Base-by-base conservation (phyloP, 1,140 invertebrate species). In the Paraescarpia echinospica region DNA sequence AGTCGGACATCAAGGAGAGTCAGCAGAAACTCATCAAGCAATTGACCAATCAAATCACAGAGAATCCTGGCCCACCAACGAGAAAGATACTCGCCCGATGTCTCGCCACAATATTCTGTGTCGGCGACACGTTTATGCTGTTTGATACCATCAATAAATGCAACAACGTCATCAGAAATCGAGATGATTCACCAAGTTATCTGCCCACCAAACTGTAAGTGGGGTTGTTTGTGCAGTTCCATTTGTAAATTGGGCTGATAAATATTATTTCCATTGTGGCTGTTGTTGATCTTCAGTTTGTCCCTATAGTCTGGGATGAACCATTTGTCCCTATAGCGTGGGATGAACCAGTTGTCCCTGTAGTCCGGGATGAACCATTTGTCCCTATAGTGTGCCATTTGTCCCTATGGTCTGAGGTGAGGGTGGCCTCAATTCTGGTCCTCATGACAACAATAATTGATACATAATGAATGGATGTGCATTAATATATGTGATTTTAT, bases 131-230 rank as follows among this genome's bases (percentile, higher is more conserved):
- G 91, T 99, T 99, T 96, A 97, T 99, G 92, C 97, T 99, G 0
- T 99, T 99, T 96, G 98, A 99, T 94, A 99, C 99, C 5, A 98
- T 99, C 90, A 99, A 99, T 96, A 98, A 98, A 94, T 99, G 99
- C 96, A 99, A 99, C 97, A 99, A 99, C 95, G 98, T 99, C 94
- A 97, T 99, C 33, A 99, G 98, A 96, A 98, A 98, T 94, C 99
- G 99, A 95, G 99, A 99, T 97, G 99, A 99, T 95, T 99, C 98
- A 6, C 98, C 98, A 0, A 98, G 98, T 94, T 98, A 98, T 95
- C 96, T 99, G 91, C 98, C 98, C 33, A 98, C 98, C 33, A 98
- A 98, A 97, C 96, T 99, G 98, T 99, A 97, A 98, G 98, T 97
- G 93, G n/a, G 35, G 12, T 89, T 59, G 2, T 88, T 88, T n/a